Percentiles rank a stretch among this genome's conserved stretches.
These are phyloP conservation scores for Metellina segmentata DNA, from an alignment of 2,888 invertebrate species.

Conservation along the genomic window DNA sequence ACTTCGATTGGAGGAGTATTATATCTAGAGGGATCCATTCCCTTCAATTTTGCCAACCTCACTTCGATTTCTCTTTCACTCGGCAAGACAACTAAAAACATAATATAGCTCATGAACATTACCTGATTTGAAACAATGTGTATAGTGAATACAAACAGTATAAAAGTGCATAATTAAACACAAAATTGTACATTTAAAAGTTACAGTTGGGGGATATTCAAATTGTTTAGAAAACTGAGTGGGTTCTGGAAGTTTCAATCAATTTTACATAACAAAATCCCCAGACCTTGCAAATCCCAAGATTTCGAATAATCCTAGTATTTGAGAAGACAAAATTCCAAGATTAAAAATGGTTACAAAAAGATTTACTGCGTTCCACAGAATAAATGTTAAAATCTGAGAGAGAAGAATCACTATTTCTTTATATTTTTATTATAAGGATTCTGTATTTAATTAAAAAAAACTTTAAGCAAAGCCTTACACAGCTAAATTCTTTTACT, in stretches of 20 bases:
- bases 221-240: background rate
- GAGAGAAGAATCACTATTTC: too few species aligned
- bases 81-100: conserved; percentile 43
- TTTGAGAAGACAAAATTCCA: too few species aligned
- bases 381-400: too few species aligned
- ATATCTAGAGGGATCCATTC: conserved; percentile 75
- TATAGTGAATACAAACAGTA: background rate
- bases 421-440: too few species aligned
- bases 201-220: background rate
- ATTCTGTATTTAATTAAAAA: too few species aligned
- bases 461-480: too few species aligned
- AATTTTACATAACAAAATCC: background rate
- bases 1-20: conserved; percentile 77
- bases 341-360: too few species aligned
- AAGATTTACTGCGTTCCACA: too few species aligned
- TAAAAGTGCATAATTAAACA: background rate
- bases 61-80: conserved; percentile 77
- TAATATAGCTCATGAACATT: background rate
- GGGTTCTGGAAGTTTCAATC: background rate
- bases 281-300: too few species aligned
- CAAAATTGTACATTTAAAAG: background rate
- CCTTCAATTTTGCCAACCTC: conserved; percentile 77
- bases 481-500: too few species aligned
- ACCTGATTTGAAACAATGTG: background rate
- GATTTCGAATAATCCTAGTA: too few species aligned